Evolutionary conservation across 2,888 invertebrate species (phyloP).

Genomic region (Ypsolopha sequella): DNA sequence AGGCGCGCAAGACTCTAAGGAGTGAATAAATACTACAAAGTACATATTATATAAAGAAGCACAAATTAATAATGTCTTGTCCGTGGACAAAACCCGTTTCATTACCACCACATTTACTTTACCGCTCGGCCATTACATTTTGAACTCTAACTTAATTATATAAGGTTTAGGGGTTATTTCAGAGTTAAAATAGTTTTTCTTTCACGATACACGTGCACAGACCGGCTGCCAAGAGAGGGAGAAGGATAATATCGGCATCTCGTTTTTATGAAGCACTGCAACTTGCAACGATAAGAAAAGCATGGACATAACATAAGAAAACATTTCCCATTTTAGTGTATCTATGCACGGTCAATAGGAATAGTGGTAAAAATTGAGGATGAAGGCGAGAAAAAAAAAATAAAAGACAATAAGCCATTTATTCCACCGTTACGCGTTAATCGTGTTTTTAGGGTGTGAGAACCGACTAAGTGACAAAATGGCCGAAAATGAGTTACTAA

Average conservation of each 20-base stretch:
- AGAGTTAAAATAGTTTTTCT: neutral
- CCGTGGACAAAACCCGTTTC: conserved; percentile 56
- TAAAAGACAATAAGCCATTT: too few species aligned
- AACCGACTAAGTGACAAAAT: too few species aligned
- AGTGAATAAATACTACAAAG: conserved; percentile 25
- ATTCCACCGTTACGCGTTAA: too few species aligned
- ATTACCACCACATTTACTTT: neutral
- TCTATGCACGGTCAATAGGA: too few species aligned
- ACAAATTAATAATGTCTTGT: conserved; percentile 68
- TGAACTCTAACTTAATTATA: too few species aligned
- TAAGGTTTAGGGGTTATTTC: neutral
- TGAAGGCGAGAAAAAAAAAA: too few species aligned
- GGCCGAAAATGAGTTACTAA: too few species aligned
- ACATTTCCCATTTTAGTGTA: neutral
- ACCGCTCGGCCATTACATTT: neutral
- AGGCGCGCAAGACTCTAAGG: conserved; percentile 37
- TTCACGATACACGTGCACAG: conserved; percentile 59
- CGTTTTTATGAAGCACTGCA: conserved; percentile 17
- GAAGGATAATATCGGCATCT: conserved; percentile 22
- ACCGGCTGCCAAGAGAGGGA: conserved; percentile 35
- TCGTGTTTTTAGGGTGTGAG: too few species aligned
- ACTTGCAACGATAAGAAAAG: conserved; percentile 30
- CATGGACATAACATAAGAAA: conserved; percentile 24
- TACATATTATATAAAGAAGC: conserved; percentile 46
- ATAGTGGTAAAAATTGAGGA: too few species aligned